Evolutionary conservation across 1,140 invertebrate species (phyloP).

Genomic region (Mycetomoellerius zeteki): DNA sequence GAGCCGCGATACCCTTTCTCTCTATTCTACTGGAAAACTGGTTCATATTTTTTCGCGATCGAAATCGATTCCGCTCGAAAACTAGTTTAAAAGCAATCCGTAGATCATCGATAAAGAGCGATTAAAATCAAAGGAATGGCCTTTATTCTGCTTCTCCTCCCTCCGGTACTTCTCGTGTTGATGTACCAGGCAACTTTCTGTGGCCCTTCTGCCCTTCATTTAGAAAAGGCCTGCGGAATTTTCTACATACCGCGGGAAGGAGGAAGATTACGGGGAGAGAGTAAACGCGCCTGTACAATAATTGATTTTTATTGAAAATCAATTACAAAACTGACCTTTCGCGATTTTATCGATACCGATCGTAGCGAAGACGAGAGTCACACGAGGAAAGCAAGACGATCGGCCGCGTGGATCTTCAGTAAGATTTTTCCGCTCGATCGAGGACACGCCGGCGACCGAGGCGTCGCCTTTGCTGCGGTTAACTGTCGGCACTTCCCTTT

Average conservation of each 20-base stretch:
- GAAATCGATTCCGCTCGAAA: constrained; percentile 47
- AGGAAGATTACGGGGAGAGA: not conserved
- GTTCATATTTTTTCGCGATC: constrained; percentile 56
- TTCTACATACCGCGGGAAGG: constrained; percentile 1
- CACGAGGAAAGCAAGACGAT: constrained; percentile 32
- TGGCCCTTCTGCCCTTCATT: constrained; percentile 51
- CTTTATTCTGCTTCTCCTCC: constrained; percentile 26
- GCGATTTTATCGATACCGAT: constrained; percentile 24
- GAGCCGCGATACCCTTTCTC: constrained; percentile 49
- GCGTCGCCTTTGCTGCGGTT: constrained; percentile 54
- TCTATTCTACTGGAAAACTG: constrained; percentile 57
- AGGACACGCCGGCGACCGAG: constrained; percentile 36
- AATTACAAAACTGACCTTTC: not conserved
- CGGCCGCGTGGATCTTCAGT: not conserved
- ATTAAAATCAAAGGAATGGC: constrained; percentile 49
- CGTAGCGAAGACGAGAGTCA: not conserved
- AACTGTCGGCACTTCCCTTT: constrained; percentile 37
- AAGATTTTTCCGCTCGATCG: constrained; percentile 36
- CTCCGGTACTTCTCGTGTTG: too few relatives aligned
- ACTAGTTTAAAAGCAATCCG: constrained; percentile 55
- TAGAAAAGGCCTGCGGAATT: constrained; percentile 8
- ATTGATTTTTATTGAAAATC: constrained; percentile 35
- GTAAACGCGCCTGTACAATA: constrained; percentile 12
- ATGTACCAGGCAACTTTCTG: constrained; percentile 25
- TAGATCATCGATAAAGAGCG: constrained; percentile 53